Evolutionary conservation across 2,888 invertebrate genomes (phyloP).

Genomic region (Tortrix viridana): DNA sequence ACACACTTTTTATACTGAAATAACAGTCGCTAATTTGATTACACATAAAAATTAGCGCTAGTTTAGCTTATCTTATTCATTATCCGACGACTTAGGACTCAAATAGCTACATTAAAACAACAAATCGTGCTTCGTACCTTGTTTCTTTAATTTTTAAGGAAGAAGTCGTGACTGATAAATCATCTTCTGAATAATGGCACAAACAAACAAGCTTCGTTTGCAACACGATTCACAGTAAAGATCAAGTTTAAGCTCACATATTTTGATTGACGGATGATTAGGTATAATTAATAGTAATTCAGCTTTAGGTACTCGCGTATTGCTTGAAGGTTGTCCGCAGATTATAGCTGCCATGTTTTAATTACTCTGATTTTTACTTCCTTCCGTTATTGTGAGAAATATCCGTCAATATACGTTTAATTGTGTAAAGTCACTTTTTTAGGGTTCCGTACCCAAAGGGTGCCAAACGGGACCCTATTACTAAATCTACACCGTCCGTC

Average conservation of each 20-base stretch:
- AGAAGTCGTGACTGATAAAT: background rate
- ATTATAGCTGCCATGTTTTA: constrained; percentile 1
- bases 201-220: constrained; percentile 1
- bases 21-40: constrained; percentile 22
- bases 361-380: constrained; percentile 14
- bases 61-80: background rate
- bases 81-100: background rate
- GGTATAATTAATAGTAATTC: constrained; percentile 28
- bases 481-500: no score
- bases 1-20: constrained; percentile 54
- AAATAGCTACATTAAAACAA: background rate
- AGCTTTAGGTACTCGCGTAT: constrained; percentile 14
- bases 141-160: background rate
- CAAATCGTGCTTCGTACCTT: background rate
- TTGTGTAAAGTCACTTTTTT: no score
- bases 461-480: no score
- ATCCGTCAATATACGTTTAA: no score
- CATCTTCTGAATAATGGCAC: background rate
- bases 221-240: constrained; percentile 1
- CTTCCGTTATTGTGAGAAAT: constrained; percentile 12
- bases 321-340: constrained; percentile 22
- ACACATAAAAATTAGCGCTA: constrained; percentile 11
- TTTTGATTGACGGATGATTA: constrained; percentile 32
- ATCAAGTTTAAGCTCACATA: constrained; percentile 23
- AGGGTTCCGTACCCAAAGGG: no score